Evolutionary conservation across 2,888 invertebrate species (phyloP), one percentile per base, ranked within the genome.

Genomic region (Tenodera sinensis): DNA sequence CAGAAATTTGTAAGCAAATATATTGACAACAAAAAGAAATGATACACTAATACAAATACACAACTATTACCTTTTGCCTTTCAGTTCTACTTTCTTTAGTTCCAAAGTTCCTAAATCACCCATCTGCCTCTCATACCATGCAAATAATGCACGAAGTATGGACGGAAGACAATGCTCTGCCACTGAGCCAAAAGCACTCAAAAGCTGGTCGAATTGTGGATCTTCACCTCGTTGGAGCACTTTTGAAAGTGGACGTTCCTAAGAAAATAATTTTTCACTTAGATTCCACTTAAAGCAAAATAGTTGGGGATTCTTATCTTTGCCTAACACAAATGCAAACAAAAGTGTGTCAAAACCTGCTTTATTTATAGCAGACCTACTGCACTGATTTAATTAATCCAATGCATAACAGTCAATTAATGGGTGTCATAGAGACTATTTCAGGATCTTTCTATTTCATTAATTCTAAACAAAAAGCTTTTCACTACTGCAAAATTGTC

Each of bases 91-190:
- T 92, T 95, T 95, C 90, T 95, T 95, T 89, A 95, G 95, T 92
- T 95, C 96, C 6, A 94, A 93, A 89, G 94, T 94, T 90, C 94
- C 93, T 89, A 94, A 94, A 92, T 97, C 97, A 0, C 96, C 96
- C 93, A 97, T 95, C 93, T 98, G 97, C 25, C 98, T 94, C 91
- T 97, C 98, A 92, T 98, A 98, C 99, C 99, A 99, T 28, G 97
- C 97, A 93, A 99, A 97, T 85, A 99, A 94, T 2, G 99, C 98
- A 89, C 96, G 95, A 91, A 99, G 94, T 91, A 99, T 95, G 6
- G 99, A 99, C 0, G 99, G 99, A 91, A 99, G 94, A 93, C 99
- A 99, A 93, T 99, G 98, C 93, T 99, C 99, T 0, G 99, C 98
- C 4, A 99, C 98, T 15, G 97, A 97, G 27, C 98, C 98, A 92